These are phyloP conservation scores for Hydractinia echinata DNA, from an alignment of 30 jellyfish, hydroid and myxozoan genomes.

Conservation along the genomic window DNA sequence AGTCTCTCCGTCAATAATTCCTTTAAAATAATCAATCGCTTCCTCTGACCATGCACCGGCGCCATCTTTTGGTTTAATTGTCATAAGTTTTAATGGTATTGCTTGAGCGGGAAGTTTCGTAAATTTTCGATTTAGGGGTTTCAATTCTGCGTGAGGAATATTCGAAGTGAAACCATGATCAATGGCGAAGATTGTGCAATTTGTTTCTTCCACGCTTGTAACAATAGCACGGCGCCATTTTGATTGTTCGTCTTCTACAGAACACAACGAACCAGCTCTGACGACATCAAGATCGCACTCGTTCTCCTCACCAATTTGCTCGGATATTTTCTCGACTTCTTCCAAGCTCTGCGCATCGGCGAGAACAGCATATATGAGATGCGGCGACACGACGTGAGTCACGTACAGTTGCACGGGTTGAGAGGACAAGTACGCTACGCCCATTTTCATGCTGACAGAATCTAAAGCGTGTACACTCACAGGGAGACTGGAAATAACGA, in stretches of 20 bases:
- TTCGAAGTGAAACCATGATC: constrained; percentile 22
- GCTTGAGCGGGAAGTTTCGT: constrained; percentile 29
- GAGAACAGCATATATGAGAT: constrained; percentile 13
- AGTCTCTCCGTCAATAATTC: constrained; percentile 15
- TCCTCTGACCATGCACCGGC: constrained; percentile 14
- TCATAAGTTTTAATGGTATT: constrained; percentile 27
- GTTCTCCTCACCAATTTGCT: not conserved
- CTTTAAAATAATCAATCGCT: constrained; percentile 10
- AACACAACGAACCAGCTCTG: constrained; percentile 31
- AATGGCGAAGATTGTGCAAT: constrained; percentile 10
- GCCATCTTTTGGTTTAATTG: constrained; percentile 24
- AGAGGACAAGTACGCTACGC: not conserved
- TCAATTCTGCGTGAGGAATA: not conserved
- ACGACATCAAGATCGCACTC: not conserved
- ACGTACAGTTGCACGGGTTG: constrained; percentile 14
- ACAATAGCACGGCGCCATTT: constrained; percentile 29
- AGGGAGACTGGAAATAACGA: constrained; percentile 27
- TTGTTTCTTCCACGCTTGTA: not conserved
- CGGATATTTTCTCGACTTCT: not conserved
- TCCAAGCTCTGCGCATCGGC: not conserved
- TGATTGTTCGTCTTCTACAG: not conserved
- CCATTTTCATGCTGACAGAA: constrained; percentile 29
- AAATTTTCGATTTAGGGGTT: constrained; percentile 5
- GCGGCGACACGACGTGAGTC: constrained; percentile 40
- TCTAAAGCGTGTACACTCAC: constrained; percentile 25